Conservation (phyloP, 2,113 vertebrate species). For the Callipepla squamata region DNA sequence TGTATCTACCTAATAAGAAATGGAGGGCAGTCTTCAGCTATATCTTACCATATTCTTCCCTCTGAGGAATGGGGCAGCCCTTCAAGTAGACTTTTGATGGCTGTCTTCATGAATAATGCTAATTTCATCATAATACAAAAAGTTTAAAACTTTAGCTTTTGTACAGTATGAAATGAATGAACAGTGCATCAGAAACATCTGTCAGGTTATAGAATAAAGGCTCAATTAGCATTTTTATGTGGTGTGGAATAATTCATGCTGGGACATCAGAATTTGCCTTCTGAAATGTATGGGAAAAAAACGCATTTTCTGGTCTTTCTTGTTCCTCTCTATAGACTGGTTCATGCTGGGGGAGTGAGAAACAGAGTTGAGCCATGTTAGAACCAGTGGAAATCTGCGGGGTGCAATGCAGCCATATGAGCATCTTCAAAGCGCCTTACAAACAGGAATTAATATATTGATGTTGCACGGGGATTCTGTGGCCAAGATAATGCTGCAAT, state of each 20-base stretch:
- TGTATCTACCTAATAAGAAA: not conserved
- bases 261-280: constrained; percentile 56
- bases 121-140: constrained; percentile 16
- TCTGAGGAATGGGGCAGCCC: not conserved
- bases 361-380: not conserved
- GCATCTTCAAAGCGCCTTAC: constrained; percentile 38
- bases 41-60: not conserved
- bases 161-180: constrained; percentile 52
- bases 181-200: constrained; percentile 68
- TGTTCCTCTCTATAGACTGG: constrained; percentile 15
- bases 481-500: not conserved
- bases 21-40: not conserved
- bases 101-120: constrained; percentile 68
- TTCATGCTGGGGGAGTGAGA: not conserved
- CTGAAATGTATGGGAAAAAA: constrained; percentile 35
- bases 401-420: not conserved
- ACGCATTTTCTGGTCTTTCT: constrained; percentile 38
- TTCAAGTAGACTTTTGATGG: constrained; percentile 48
- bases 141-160: constrained; percentile 67
- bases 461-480: not conserved
- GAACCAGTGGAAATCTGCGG: constrained; percentile 27
- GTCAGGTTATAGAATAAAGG: constrained; percentile 71
- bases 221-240: constrained; percentile 70
- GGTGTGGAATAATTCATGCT: constrained; percentile 69
- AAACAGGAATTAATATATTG: constrained; percentile 14